Evolutionary conservation across 2,888 invertebrate species (phyloP).

Genomic region (Melolontha melolontha): DNA sequence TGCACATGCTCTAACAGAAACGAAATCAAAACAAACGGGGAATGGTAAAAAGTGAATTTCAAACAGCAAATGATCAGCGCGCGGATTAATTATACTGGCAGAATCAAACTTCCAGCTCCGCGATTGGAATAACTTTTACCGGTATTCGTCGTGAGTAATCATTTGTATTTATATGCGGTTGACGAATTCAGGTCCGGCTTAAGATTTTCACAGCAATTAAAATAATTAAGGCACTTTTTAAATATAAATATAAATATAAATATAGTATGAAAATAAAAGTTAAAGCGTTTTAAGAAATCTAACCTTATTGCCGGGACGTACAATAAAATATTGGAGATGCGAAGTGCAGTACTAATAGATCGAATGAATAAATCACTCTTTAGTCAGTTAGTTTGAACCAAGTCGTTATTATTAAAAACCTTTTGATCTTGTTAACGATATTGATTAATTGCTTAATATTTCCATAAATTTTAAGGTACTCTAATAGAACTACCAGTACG

Average conservation of each 20-base stretch:
- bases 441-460: no score
- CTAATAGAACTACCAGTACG: no score
- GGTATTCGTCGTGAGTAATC: constrained; percentile 6
- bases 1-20: constrained; percentile 5
- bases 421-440: no score
- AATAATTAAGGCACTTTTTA: neutral
- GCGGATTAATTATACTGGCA: constrained; percentile 6
- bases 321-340: no score
- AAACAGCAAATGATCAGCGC: neutral
- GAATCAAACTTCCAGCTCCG: constrained; percentile 26
- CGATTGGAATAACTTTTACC: constrained; percentile 36
- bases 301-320: no score
- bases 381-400: neutral
- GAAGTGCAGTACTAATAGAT: no score
- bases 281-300: no score
- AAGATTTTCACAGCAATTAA: neutral
- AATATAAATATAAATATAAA: neutral
- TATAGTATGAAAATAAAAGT: no score
- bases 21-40: constrained; percentile 19
- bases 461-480: no score
- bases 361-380: no score
- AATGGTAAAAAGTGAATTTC: constrained; percentile 2
- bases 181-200: constrained; percentile 26
- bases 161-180: constrained; percentile 24
- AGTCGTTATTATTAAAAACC: no score